phyloP scores from a whole-genome alignment of 92 coral and sea anemone species.

The Zoanthus solanderi region DNA sequence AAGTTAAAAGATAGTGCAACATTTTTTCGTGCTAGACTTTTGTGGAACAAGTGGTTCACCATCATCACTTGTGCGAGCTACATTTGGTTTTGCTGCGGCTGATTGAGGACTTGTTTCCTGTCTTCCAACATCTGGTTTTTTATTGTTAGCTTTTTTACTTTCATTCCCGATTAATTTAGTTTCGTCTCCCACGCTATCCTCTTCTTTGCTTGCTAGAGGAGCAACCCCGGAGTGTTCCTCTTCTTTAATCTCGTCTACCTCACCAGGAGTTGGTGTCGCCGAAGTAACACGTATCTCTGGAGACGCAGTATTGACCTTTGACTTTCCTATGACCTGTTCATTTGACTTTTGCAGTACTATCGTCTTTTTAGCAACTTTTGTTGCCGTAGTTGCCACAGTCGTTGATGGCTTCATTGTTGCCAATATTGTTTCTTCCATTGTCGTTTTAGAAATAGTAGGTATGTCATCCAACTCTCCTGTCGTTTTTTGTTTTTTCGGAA shows the following conservation, averaged over 20 bases:
- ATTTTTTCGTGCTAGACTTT: constrained; percentile 13
- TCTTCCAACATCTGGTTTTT: not conserved
- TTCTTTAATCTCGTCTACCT: constrained; percentile 18
- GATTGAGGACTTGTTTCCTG: not conserved
- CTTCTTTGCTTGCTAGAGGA: constrained; percentile 38
- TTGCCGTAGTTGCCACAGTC: not conserved
- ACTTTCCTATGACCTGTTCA: constrained; percentile 15
- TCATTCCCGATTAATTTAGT: constrained; percentile 11
- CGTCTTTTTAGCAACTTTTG: constrained; percentile 33
- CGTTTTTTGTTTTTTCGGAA: not conserved
- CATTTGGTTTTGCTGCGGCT: not conserved
- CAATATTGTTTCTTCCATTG: not conserved
- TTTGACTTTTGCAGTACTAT: constrained; percentile 35
- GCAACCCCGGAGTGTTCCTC: constrained; percentile 39
- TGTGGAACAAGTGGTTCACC: constrained; percentile 18
- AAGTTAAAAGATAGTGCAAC: constrained; percentile 22
- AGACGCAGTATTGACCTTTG: constrained; percentile 16
- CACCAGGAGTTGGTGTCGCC: constrained; percentile 38
- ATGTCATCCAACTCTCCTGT: not conserved
- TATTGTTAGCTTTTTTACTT: constrained; percentile 5
- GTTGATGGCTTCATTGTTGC: not conserved
- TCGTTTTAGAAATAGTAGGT: not conserved
- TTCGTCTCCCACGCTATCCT: constrained; percentile 26
- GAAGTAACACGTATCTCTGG: constrained; percentile 41
- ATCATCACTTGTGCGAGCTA: constrained; percentile 3